Conservation (phyloP, 2,888 invertebrate genomes). For the Mellilla xanthometata region DNA sequence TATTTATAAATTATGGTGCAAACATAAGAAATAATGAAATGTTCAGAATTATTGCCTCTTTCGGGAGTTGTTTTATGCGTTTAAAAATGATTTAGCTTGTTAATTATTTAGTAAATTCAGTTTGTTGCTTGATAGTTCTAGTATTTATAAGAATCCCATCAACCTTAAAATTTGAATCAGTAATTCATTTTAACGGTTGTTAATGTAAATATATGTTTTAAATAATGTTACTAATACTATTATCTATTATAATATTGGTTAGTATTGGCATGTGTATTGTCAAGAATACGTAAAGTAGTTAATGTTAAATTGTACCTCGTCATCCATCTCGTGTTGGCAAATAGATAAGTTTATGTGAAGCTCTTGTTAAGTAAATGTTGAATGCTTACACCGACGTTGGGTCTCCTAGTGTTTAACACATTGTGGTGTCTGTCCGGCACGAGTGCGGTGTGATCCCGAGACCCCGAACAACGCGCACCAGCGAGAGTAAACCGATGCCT, state of each 20-base stretch:
- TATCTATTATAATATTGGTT: constrained; percentile 1
- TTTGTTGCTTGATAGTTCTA: constrained; percentile 2
- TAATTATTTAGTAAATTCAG: too few species aligned
- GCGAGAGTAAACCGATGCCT: constrained; percentile 37
- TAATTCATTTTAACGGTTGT: constrained; percentile 20
- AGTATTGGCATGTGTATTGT: constrained; percentile 11
- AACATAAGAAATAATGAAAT: too few species aligned
- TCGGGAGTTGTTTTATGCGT: too few species aligned
- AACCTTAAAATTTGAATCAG: constrained; percentile 24
- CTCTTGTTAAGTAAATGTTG: constrained; percentile 48
- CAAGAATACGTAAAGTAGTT: constrained; percentile 11
- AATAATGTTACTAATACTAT: background rate
- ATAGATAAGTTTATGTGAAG: constrained; percentile 38
- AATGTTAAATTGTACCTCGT: constrained; percentile 34
- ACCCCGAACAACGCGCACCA: constrained; percentile 26
- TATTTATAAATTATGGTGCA: background rate
- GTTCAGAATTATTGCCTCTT: too few species aligned
- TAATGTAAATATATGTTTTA: constrained; percentile 41
- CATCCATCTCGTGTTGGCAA: constrained; percentile 57
- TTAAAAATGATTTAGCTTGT: too few species aligned
- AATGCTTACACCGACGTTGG: constrained; percentile 29
- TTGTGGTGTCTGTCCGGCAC: too few species aligned
- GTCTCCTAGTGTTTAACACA: too few species aligned
- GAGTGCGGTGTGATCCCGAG: background rate
- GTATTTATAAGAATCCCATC: constrained; percentile 1